phyloP scores from a whole-genome alignment of 2,113 vertebrate species.

The Pithys albifrons region DNA sequence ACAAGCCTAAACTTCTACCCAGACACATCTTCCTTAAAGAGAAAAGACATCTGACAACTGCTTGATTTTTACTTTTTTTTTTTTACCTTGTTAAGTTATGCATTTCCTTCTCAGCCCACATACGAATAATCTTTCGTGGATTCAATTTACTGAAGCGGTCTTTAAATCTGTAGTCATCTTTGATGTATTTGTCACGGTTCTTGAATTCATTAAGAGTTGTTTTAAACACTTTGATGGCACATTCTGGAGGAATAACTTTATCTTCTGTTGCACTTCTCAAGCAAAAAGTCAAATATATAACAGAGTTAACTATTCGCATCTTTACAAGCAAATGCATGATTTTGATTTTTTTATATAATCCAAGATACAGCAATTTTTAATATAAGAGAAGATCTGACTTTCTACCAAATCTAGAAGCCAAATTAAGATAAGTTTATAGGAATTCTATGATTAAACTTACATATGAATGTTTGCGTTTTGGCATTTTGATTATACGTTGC shows the following conservation, averaged over 20 bases:
- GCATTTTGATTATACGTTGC: neutral
- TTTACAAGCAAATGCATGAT: neutral
- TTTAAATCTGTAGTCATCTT: constrained; percentile 97
- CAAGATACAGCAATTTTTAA: neutral
- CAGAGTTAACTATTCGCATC: neutral
- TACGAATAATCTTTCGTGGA: constrained; percentile 93
- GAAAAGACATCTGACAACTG: neutral
- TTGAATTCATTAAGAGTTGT: constrained; percentile 98
- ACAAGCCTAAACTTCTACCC: neutral
- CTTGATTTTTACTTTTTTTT: neutral
- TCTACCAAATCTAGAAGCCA: neutral
- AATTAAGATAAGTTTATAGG: neutral
- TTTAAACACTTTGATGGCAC: constrained; percentile 97
- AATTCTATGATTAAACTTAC: neutral
- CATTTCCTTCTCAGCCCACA: constrained; percentile 99
- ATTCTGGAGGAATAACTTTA: constrained; percentile 85
- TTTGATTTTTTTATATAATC: neutral
- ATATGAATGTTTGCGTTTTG: neutral
- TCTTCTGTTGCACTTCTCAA: constrained; percentile 74
- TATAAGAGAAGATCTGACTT: neutral
- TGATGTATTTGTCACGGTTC: constrained; percentile 97
- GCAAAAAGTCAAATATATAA: neutral
- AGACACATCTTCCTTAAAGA: neutral
- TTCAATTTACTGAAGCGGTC: constrained; percentile 97
- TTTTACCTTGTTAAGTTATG: constrained; percentile 92